Evolutionary conservation across 2,113 vertebrate species (phyloP).

Genomic region (Brevimyrus niger): DNA sequence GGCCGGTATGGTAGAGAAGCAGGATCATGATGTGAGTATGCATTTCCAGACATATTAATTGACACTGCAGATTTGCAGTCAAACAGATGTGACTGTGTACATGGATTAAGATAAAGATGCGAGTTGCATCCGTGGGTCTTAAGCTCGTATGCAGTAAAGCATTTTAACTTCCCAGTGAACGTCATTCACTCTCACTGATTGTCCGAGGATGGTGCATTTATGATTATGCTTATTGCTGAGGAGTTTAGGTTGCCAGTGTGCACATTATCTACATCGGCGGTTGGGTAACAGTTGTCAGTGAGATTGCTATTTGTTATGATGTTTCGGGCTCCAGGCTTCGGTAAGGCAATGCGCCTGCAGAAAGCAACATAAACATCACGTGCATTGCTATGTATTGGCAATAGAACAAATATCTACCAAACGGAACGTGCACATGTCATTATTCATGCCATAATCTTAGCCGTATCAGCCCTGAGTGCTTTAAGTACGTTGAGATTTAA

Average conservation of each 20-base stretch:
- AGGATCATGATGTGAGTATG: conserved; percentile 22
- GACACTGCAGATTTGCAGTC: not conserved
- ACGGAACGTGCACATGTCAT: not conserved
- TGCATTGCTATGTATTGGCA: not conserved
- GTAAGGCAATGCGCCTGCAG: not conserved
- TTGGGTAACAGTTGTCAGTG: not conserved
- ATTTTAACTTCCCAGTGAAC: not conserved
- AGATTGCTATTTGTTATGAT: not conserved
- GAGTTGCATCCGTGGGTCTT: not conserved
- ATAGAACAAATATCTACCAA: not conserved
- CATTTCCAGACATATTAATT: not conserved
- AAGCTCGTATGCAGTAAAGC: not conserved
- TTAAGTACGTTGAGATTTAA: not conserved
- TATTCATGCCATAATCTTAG: not conserved
- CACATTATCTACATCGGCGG: not conserved
- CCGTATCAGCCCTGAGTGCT: not conserved
- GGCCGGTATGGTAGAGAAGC: conserved; percentile 21
- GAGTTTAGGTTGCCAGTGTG: not conserved
- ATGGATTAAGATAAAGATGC: not conserved
- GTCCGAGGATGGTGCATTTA: not conserved
- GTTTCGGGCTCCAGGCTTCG: not conserved
- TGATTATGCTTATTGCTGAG: not conserved
- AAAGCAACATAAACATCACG: not conserved
- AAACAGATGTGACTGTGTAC: not conserved
- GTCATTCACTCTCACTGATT: not conserved